Evolutionary conservation across 2,113 vertebrate species (phyloP).

Genomic region (Prunella himalayana): DNA sequence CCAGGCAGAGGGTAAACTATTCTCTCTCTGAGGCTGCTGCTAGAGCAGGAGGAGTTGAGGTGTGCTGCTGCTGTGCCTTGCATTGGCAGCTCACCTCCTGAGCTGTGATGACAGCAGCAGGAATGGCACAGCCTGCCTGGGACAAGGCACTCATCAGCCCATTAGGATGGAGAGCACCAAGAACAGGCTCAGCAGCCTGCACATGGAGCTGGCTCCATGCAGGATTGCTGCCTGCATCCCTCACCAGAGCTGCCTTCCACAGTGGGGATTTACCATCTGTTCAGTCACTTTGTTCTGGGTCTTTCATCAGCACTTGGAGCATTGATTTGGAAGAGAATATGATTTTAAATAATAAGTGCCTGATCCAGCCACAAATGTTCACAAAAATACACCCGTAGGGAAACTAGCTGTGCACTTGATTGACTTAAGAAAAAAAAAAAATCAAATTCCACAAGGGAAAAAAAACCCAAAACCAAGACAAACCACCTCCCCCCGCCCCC

Average conservation of each 20-base stretch:
- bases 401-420: neutral
- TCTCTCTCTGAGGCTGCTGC: neutral
- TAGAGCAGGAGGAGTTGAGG: neutral
- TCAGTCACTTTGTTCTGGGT: neutral
- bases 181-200: neutral
- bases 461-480: neutral
- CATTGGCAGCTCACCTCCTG: no score
- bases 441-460: neutral
- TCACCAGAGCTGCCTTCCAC: neutral
- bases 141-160: fast-evolving
- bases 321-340: neutral
- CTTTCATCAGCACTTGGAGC: neutral
- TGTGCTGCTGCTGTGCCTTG: neutral
- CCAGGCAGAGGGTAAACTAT: neutral
- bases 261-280: fast-evolving
- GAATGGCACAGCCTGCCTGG: neutral
- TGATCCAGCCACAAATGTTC: neutral
- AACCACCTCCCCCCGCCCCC: neutral
- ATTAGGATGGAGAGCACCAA: neutral
- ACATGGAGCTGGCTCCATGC: neutral
- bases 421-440: neutral
- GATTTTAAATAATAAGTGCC: neutral
- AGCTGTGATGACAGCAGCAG: neutral
- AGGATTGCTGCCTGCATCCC: neutral
- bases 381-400: neutral